Base-by-base conservation (phyloP, 2,113 vertebrate genomes). In the Odontophorus gujanensis region DNA sequence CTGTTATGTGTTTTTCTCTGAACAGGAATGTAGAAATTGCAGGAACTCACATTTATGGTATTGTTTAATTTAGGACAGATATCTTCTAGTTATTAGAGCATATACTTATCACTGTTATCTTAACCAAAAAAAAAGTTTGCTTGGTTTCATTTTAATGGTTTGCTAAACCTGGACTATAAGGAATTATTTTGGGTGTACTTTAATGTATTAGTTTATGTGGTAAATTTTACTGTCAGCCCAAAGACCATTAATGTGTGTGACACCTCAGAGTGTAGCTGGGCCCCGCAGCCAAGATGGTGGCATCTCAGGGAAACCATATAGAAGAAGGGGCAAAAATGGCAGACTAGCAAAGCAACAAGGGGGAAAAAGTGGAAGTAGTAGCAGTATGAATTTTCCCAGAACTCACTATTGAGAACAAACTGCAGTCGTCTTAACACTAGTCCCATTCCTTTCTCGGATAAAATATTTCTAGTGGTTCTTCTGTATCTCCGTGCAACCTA, bases 261-360 rank as follows among this genome's bases (percentile, higher is more conserved):
- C 38, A 51, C 24, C 50, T 25, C 48, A 25, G 12, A 26, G 50
- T 14, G 25, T 6, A 19, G 13, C 50, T 51, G 11, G 18, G 28
- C 17, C 21, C n/a, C 7, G 17, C 28, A 34, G 86, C 40, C 79
- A 34, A 55, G 55, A 26, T 63, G 48, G 58, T 15, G 19, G 10
- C 2, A 1, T 32, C 50, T 57, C 72, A 40, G n/a, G n/a, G 16
- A 42, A 61, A 66, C 25, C 1, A 0, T 26, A 3, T 8, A 45
- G 30, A 32, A 65, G 36, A 59, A 72, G 51, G 58, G 50, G 43
- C 51, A 34, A n/a, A 72, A 66, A 19, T 65, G 16, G 7, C 58
- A 77, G 24, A 32, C 11, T 26, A 50, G n/a, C 10, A 51, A 71
- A 71, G 7, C 26, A 71, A 7, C 19, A 24, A 47, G 10, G 43